Evolutionary conservation across 1,140 invertebrate species (phyloP).

Genomic region (Macrostomum lignano): DNA sequence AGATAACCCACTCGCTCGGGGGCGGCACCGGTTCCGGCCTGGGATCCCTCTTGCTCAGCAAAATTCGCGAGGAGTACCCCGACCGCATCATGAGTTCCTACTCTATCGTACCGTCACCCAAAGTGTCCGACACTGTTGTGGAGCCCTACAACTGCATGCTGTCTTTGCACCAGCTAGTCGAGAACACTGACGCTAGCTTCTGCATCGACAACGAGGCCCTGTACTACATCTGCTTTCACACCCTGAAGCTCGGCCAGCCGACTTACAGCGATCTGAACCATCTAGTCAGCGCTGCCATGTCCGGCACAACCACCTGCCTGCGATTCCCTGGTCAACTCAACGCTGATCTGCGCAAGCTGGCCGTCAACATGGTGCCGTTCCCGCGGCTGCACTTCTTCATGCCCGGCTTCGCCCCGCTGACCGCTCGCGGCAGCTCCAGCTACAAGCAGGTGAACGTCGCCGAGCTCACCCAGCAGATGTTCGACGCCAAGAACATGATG

Average conservation of each 20-base stretch:
- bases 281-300: constrained; percentile 36
- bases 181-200: constrained; percentile 25
- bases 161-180: constrained; percentile 24
- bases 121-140: constrained; percentile 22
- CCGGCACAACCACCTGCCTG: constrained; percentile 49
- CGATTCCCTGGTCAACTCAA: constrained; percentile 52
- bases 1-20: constrained; percentile 6
- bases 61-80: constrained; percentile 7
- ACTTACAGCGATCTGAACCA: constrained; percentile 36
- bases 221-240: constrained; percentile 16
- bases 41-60: constrained; percentile 6
- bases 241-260: constrained; percentile 29
- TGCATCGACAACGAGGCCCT: constrained; percentile 22
- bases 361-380: constrained; percentile 49
- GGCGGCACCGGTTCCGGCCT: constrained; percentile 7
- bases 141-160: constrained; percentile 29
- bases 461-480: constrained; percentile 35
- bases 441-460: constrained; percentile 30
- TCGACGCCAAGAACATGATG: constrained; percentile 43
- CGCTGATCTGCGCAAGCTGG: constrained; percentile 42
- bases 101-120: constrained; percentile 7
- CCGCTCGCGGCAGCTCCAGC: constrained; percentile 31
- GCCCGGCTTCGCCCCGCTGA: constrained; percentile 42
- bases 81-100: constrained; percentile 7
- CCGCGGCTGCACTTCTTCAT: constrained; percentile 48